Base-by-base conservation (phyloP, 2,888 invertebrate species). In the Andrena bicolor region DNA sequence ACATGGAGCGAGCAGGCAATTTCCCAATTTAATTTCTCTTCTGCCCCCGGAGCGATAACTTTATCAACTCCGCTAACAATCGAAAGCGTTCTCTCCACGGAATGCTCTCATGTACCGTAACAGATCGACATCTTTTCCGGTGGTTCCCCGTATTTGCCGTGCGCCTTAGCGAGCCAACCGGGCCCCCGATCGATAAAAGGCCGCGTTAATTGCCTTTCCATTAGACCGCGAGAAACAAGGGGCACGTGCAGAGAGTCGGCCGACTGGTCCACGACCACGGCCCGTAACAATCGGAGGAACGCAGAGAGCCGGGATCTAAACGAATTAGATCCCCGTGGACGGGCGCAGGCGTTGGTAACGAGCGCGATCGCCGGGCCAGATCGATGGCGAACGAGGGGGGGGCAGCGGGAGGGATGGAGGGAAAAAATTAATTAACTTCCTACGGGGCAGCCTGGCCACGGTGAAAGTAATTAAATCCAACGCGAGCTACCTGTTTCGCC, bases 391-490 rank as follows among this genome's bases (percentile, higher is more conserved):
- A 49, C 60, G 35, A 63, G 28, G 13, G n/a, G 10, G 3, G 8
- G 32, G 32, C 3, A 7, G 32, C 4, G n/a, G 35, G 61, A 41
- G 10, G n/a, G 10, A 2, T 1, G n/a, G 32, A 7, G 10, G 35
- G 56, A 51, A 85, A 83, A 85, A 80, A 84, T 84, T 84, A 84
- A 84, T 84, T 84, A 84, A 84, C 80, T 75, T 80, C 68, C 80
- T 74, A 23, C 32, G 41, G 56, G 56, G 26, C 63, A 56, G 68
- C 70, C 74, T 71, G 69, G 49, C 53, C n/a, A 8, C 75, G 80
- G 88, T 88, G 88, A 88, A 88, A 88, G 88, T 88, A 88, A 88
- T 88, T 88, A 88, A 88, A 80, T 41, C 58, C 69, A 80, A 69
- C 82, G 58, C 63, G 66, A 71, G 72, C 48, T 84, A 80, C 77